These are phyloP conservation scores for Sialis lutaria DNA, from an alignment of 2,888 invertebrate species.

Conservation along the genomic window DNA sequence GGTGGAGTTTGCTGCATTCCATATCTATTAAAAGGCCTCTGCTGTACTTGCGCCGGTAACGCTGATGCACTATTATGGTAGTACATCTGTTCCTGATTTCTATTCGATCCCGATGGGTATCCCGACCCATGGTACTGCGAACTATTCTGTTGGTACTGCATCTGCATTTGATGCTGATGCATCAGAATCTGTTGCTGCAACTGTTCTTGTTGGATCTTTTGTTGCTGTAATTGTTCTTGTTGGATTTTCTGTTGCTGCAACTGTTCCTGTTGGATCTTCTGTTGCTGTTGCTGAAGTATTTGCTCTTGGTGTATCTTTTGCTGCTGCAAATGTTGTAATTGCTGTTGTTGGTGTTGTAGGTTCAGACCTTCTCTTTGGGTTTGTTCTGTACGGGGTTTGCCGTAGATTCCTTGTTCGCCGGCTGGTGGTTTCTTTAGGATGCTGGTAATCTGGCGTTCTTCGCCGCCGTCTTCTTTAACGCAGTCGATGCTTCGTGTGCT, in stretches of 20 bases:
- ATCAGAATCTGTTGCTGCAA: conserved; percentile 16
- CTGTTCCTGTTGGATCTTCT: conserved; percentile 28
- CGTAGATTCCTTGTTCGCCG: conserved; percentile 39
- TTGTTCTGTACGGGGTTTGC: conserved; percentile 35
- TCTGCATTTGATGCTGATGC: conserved; percentile 21
- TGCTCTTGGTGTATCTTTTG: conserved; percentile 17
- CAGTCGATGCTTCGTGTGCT: conserved; percentile 22
- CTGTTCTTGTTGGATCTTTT: conserved; percentile 25
- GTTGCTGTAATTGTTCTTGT: conserved; percentile 20
- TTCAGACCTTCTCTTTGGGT: conserved; percentile 19
- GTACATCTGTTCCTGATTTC: conserved; percentile 17
- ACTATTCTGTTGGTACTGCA: conserved; percentile 19
- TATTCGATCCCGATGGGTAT: not conserved
- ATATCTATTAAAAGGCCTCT: conserved; percentile 14
- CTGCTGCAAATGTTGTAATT: conserved; percentile 19
- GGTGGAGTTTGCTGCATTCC: conserved; percentile 11
- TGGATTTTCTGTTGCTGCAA: conserved; percentile 17
- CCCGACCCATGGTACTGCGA: conserved; percentile 12
- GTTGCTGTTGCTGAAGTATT: conserved; percentile 20
- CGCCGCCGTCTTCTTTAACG: conserved; percentile 11
- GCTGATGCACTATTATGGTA: conserved; percentile 18
- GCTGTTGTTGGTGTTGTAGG: conserved; percentile 14
- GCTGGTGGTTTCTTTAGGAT: conserved; percentile 27
- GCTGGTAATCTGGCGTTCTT: conserved; percentile 20
- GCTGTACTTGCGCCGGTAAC: conserved; percentile 13